Base-by-base conservation (phyloP, 2,797 vertebrate genomes). In the Cirrhinus molitorella region DNA sequence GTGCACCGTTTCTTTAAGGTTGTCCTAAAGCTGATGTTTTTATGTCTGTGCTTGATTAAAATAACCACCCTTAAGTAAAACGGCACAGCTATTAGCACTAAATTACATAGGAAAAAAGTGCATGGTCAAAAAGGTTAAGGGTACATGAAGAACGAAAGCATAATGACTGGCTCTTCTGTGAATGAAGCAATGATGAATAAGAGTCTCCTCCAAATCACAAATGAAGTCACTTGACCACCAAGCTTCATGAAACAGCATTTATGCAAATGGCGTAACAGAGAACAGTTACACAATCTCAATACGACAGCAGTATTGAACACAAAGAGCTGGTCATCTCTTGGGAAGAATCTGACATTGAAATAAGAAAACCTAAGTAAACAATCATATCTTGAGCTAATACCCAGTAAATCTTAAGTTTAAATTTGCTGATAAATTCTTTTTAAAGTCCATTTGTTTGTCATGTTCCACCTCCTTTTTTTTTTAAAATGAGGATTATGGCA, bases 231-330 rank as follows among this genome's bases (percentile, higher is more conserved):
- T 87, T 11, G 66, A 59, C 68, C 67, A 74, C 61, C 31, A 23
- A 73, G 78, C 81, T 92, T 93, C 91, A 94, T 94, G 94, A 94
- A 95, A 95, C 92, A 80, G 91, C 92, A 92, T 96, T 96, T 96
- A 95, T 95, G 95, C 93, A 95, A 95, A 95, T 93, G 92, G 92
- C 79, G 91, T 92, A 94, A 95, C 90, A 90, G 87, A 92, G 91
- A 89, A 94, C 92, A 94, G 92, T 92, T 92, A 94, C 92, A 95
- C 92, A 93, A 94, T 93, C 93, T 93, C 90, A 93, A 92, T 93
- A 94, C 91, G 89, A 93, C 89, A 94, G 93, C 90, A 92, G 91
- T 94, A 93, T 95, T 94, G 91, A 93, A 94, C 92, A 95, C 88
- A 88, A 89, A 91, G 91, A 92, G 91, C 92, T 94, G 91, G 92